A percentile compares a stretch with the other conserved stretches of the same genome.
phyloP scores from a whole-genome alignment of 2,113 vertebrate species.

The mouse (Mus musculus) region GRCm39 chrX:98587501-98588000 shows the following conservation, averaged over 20 bases:
- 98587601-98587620: background rate
- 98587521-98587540: background rate
- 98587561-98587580: background rate
- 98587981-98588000: background rate
- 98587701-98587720: background rate
- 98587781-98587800: background rate
- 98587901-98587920: background rate
- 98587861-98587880: background rate
- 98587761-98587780: background rate
- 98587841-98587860: no score
- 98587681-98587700: background rate
- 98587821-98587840: background rate
- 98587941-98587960: slow-evolving; percentile 32
- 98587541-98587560: background rate
- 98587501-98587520: slow-evolving; percentile 29
- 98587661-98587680: background rate
- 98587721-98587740: background rate
- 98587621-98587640: background rate
- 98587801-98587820: background rate
- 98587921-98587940: slow-evolving; percentile 3
- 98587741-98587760: background rate
- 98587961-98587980: slow-evolving; percentile 27
- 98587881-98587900: slow-evolving; percentile 21
- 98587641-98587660: background rate
- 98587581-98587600: background rate